phyloP scores from a whole-genome alignment of 1,140 invertebrate species.

The Drosophila parabipectinata region DNA sequence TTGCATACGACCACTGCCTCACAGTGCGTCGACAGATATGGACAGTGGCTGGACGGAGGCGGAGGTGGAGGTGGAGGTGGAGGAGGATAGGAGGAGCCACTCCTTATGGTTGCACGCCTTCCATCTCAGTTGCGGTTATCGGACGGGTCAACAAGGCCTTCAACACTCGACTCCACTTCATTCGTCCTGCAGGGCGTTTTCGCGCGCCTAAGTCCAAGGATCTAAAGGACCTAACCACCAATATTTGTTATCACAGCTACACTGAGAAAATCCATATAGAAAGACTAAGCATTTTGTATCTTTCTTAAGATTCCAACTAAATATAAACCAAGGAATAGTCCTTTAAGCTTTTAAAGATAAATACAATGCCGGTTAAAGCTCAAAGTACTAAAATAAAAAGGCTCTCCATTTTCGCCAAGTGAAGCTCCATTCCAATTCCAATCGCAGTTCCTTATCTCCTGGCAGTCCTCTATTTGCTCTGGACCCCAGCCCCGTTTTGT shows the following conservation, averaged over 20 bases:
- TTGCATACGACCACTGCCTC: slow-evolving; percentile 43
- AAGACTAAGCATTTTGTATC: background rate
- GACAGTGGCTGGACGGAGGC: background rate
- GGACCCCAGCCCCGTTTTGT: slow-evolving; percentile 20
- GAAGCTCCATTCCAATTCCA: slow-evolving; percentile 28
- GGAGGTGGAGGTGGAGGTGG: too few species aligned
- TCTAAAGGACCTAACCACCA: slow-evolving; percentile 13
- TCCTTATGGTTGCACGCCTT: slow-evolving; percentile 15
- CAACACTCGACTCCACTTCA: slow-evolving; percentile 6
- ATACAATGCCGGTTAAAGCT: too few species aligned
- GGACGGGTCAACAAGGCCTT: slow-evolving; percentile 17
- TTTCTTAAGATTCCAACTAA: too few species aligned
- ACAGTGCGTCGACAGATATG: slow-evolving; percentile 31
- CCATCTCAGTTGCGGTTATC: slow-evolving; percentile 24
- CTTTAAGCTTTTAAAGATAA: too few species aligned
- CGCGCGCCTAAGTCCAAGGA: slow-evolving; percentile 33
- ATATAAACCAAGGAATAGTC: too few species aligned
- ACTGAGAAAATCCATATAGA: background rate
- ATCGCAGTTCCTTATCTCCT: slow-evolving; percentile 44
- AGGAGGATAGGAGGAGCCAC: background rate
- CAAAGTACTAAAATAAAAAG: too few species aligned
- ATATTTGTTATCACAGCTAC: slow-evolving; percentile 20
- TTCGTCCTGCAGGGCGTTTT: slow-evolving; percentile 29
- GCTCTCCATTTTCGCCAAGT: background rate
- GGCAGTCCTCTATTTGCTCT: slow-evolving; percentile 41